phyloP scores from a whole-genome alignment of 2,888 invertebrate genomes.

The Gari tellinella region DNA sequence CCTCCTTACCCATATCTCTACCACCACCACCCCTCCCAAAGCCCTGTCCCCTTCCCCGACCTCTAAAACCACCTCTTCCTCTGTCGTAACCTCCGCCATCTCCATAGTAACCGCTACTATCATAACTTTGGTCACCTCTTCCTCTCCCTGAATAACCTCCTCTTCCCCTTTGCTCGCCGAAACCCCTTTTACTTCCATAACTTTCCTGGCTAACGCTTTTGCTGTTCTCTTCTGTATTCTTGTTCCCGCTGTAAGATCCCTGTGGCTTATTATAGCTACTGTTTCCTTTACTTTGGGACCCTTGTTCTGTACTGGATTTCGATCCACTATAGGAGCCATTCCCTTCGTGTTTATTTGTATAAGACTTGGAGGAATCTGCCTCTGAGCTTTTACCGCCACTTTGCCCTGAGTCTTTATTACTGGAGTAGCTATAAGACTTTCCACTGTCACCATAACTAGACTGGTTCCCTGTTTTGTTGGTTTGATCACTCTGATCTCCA shows the following conservation, averaged over 20 bases:
- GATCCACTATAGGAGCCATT: not conserved
- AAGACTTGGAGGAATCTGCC: no score
- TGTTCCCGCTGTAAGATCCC: not conserved
- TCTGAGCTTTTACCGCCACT: no score
- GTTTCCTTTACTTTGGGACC: not conserved
- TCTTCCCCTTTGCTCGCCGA: slow-evolving; percentile 12
- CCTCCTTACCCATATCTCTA: slow-evolving; percentile 1
- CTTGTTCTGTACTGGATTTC: not conserved
- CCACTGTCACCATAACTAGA: not conserved
- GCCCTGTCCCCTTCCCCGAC: slow-evolving; percentile 9
- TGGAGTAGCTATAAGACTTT: no score
- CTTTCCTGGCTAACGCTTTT: slow-evolving; percentile 7
- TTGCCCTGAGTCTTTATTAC: no score
- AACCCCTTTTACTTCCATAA: not conserved
- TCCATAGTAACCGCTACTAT: not conserved
- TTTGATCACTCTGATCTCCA: not conserved
- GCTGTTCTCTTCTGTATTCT: not conserved
- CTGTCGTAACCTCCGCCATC: slow-evolving; percentile 6
- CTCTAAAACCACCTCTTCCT: slow-evolving; percentile 2
- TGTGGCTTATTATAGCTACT: no score
- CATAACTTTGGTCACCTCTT: slow-evolving; percentile 3
- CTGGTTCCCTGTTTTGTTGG: not conserved
- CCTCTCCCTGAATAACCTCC: slow-evolving; percentile 14
- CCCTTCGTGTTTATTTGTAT: not conserved
- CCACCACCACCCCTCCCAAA: not conserved